phyloP scores from a whole-genome alignment of 2,113 vertebrate species.

The Sorex fumeus region DNA sequence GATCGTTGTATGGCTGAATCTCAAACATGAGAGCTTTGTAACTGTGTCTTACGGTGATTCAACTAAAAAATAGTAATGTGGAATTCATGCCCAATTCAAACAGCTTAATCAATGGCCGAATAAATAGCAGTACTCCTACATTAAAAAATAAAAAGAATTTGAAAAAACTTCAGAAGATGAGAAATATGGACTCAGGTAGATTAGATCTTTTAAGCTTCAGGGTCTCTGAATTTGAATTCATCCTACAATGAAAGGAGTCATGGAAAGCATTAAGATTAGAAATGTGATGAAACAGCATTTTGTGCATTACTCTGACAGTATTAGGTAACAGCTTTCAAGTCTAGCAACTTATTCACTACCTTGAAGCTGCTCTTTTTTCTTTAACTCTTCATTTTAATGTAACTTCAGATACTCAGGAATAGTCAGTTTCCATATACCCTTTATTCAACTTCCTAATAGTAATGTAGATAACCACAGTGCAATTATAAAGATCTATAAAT shows the following conservation, averaged over 20 bases:
- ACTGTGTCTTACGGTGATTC: too few relatives aligned
- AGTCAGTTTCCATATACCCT: neutral
- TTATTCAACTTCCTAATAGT: neutral
- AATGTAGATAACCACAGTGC: neutral
- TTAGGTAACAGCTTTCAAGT: constrained; percentile 45
- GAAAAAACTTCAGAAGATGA: too few relatives aligned
- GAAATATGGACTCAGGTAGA: too few relatives aligned
- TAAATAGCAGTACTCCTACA: too few relatives aligned
- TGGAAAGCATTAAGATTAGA: neutral
- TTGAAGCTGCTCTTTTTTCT: neutral
- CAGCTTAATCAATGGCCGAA: too few relatives aligned
- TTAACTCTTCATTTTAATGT: constrained; percentile 40
- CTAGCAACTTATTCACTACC: constrained; percentile 21
- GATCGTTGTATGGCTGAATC: too few relatives aligned
- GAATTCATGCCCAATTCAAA: too few relatives aligned
- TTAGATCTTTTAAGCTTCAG: neutral
- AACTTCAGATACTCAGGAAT: constrained; percentile 42
- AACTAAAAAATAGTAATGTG: too few relatives aligned
- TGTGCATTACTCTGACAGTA: neutral
- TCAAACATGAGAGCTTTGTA: too few relatives aligned
- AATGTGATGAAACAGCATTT: neutral
- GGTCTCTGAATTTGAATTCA: neutral
- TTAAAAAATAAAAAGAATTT: too few relatives aligned
- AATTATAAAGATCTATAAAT: neutral
- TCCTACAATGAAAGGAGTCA: neutral